A percentile compares a stretch with the other conserved stretches of the same genome.
Evolutionary conservation across 2,888 invertebrate species (phyloP).

Genomic region (Ethmia dodecea): DNA sequence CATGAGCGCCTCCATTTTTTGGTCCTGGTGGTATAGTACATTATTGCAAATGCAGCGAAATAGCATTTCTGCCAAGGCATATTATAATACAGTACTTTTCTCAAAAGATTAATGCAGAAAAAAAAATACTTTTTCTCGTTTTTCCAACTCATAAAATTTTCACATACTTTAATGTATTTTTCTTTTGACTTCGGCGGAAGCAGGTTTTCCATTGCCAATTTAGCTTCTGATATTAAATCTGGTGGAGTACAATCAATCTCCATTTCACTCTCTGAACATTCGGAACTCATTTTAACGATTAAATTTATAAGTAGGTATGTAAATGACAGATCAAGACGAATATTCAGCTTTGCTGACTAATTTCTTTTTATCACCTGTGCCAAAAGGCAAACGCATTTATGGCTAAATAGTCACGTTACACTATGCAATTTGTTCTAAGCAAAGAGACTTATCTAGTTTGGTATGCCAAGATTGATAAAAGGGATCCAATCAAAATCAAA

Average conservation of each 20-base stretch:
- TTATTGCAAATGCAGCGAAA: not conserved
- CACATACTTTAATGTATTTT: conserved; percentile 3
- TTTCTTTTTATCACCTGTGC: not conserved
- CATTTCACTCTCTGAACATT: conserved; percentile 2
- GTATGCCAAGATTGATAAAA: too few species aligned
- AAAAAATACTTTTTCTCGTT: not conserved
- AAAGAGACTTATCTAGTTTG: not conserved
- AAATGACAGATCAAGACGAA: conserved; percentile 1
- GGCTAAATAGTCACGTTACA: not conserved
- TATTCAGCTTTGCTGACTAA: not conserved
- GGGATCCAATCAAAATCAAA: not conserved
- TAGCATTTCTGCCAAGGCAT: not conserved
- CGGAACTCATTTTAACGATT: conserved; percentile 4
- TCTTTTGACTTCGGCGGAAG: conserved; percentile 12
- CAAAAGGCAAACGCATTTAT: conserved; percentile 1
- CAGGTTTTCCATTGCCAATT: conserved; percentile 8
- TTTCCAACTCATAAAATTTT: conserved; percentile 5
- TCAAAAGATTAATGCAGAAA: not conserved
- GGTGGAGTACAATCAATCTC: conserved; percentile 5
- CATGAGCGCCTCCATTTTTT: too few species aligned
- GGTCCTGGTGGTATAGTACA: too few species aligned
- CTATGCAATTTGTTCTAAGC: conserved; percentile 1
- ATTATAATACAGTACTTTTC: not conserved
- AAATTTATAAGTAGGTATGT: conserved; percentile 4
- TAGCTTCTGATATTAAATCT: conserved; percentile 1